These are phyloP conservation scores for Acestrorhynchus altus DNA, from an alignment of 2,797 vertebrate species.

Conservation along the genomic window DNA sequence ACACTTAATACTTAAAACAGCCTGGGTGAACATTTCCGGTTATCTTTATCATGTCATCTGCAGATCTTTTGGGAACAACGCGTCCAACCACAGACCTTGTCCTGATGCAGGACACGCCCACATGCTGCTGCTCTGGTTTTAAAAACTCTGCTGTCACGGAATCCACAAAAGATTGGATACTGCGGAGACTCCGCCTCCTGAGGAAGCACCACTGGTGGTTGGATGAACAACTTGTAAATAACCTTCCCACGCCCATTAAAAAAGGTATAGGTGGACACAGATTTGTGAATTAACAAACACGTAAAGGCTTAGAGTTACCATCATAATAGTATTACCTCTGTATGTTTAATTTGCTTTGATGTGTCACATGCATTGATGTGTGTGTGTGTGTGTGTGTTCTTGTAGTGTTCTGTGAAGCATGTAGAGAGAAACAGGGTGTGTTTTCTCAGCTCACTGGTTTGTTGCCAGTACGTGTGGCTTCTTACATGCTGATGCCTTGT, in stretches of 20 bases:
- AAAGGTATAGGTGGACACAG: too few relatives aligned
- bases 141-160: slow-evolving; percentile 53
- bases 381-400: slow-evolving; percentile 24
- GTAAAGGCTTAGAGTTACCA: too few relatives aligned
- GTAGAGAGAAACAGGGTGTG: slow-evolving; percentile 77
- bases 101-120: slow-evolving; percentile 48
- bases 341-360: neutral
- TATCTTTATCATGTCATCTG: slow-evolving; percentile 2
- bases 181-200: slow-evolving; percentile 67
- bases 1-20: too few relatives aligned
- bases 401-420: slow-evolving; percentile 83
- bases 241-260: slow-evolving; percentile 78
- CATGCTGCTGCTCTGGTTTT: slow-evolving; percentile 66
- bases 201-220: slow-evolving; percentile 78
- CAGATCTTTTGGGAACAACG: slow-evolving; percentile 80
- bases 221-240: slow-evolving; percentile 79
- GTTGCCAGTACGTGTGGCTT: slow-evolving; percentile 84
- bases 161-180: slow-evolving; percentile 70
- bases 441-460: slow-evolving; percentile 76
- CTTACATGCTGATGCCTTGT: slow-evolving; percentile 88
- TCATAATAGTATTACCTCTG: neutral
- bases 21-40: too few relatives aligned
- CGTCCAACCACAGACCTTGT: slow-evolving; percentile 63
- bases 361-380: too few relatives aligned
- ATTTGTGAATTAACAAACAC: too few relatives aligned